Percentiles rank a stretch among this genome's conserved stretches.
Conservation (phyloP, 2,797 vertebrate genomes). For the Caiman crocodilus region DNA sequence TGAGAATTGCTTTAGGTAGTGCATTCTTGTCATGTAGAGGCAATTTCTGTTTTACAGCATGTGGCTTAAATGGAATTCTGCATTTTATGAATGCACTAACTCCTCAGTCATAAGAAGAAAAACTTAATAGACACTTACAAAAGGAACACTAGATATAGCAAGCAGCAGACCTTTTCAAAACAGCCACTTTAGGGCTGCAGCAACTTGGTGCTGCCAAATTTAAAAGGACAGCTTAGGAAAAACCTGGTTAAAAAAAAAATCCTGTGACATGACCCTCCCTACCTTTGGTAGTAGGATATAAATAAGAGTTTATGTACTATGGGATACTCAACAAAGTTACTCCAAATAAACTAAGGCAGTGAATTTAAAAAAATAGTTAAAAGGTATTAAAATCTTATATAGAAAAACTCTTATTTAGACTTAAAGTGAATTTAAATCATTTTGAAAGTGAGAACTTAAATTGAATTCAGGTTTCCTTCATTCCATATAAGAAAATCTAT, state of each 20-base stretch:
- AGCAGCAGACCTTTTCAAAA: slow-evolving; percentile 40
- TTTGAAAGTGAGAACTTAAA: neutral
- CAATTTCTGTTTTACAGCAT: slow-evolving; percentile 52
- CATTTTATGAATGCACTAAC: slow-evolving; percentile 12
- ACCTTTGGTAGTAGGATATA: neutral
- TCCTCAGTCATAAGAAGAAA: neutral
- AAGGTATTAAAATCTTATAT: too few species aligned
- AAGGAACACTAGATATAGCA: slow-evolving; percentile 18
- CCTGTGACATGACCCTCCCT: neutral
- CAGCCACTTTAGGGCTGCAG: neutral
- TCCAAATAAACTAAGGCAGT: too few species aligned
- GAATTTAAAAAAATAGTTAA: too few species aligned
- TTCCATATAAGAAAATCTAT: too few species aligned
- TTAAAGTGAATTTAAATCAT: neutral
- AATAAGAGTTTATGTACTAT: neutral
- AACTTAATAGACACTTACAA: slow-evolving; percentile 14
- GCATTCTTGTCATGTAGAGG: slow-evolving; percentile 47
- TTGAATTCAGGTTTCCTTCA: too few species aligned
- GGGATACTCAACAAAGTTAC: too few species aligned
- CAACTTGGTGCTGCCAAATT: neutral
- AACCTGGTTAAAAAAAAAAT: neutral
- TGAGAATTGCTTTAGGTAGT: slow-evolving; percentile 54
- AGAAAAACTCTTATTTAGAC: neutral
- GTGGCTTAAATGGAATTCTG: slow-evolving; percentile 49
- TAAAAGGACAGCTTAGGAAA: neutral